A percentile compares a stretch with the other conserved stretches of the same genome.
These are phyloP conservation scores for Calosoma granatense DNA, from an alignment of 1,140 invertebrate genomes.

Conservation along the genomic window DNA sequence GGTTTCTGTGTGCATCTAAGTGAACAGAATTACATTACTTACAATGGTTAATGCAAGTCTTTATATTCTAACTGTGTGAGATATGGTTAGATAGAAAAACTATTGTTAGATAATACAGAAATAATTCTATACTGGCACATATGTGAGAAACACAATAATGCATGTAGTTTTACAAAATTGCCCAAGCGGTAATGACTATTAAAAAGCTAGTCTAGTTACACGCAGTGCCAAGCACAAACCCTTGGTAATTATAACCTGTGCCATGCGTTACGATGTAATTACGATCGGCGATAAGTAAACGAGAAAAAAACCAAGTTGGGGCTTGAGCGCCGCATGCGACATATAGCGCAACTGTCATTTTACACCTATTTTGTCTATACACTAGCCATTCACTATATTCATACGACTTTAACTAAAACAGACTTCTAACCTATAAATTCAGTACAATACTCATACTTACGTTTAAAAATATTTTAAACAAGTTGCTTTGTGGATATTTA, in stretches of 20 bases:
- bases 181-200: not conserved
- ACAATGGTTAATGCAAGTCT: too few species aligned
- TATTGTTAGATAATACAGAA: too few species aligned
- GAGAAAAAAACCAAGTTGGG: not conserved
- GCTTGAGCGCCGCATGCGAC: not conserved
- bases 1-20: too few species aligned
- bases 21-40: too few species aligned
- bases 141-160: not conserved
- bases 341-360: not conserved
- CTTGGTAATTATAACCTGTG: conserved; percentile 2
- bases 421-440: not conserved
- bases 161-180: not conserved
- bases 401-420: not conserved
- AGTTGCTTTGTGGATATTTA: not conserved
- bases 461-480: not conserved
- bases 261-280: not conserved
- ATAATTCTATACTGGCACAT: not conserved
- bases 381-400: too few species aligned
- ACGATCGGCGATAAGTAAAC: not conserved
- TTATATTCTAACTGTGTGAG: too few species aligned
- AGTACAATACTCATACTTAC: too few species aligned
- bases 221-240: not conserved
- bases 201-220: not conserved
- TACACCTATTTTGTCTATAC: not conserved
- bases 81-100: too few species aligned